Percentiles rank a stretch among this genome's conserved stretches.
Evolutionary conservation across 2,797 vertebrate genomes (phyloP).

Genomic region (Trachurus trachurus): DNA sequence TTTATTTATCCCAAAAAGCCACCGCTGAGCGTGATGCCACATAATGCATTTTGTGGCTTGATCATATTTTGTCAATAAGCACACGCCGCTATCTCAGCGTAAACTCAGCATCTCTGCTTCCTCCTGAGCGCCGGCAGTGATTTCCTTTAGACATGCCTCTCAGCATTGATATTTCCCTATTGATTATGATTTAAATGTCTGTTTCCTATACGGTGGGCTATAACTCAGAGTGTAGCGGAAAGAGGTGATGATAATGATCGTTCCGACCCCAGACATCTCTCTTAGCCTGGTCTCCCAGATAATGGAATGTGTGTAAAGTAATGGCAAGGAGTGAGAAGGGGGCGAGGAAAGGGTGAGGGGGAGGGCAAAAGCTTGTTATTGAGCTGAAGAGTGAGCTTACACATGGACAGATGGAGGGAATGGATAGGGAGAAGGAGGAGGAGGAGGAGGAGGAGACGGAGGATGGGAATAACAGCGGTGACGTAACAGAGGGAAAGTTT

Average conservation of each 20-base stretch:
- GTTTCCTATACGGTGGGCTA: slow-evolving; percentile 77
- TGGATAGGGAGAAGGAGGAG: slow-evolving; percentile 59
- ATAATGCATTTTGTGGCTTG: slow-evolving; percentile 56
- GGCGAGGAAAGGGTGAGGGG: slow-evolving; percentile 50
- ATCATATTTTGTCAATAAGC: slow-evolving; percentile 68
- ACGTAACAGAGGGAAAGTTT: slow-evolving; percentile 77
- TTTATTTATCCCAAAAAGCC: slow-evolving; percentile 34
- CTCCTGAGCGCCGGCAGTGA: slow-evolving; percentile 58
- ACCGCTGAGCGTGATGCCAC: slow-evolving; percentile 33
- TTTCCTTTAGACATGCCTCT: slow-evolving; percentile 76
- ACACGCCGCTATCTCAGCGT: slow-evolving; percentile 44
- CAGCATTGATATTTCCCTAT: slow-evolving; percentile 80
- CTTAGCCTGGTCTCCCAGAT: slow-evolving; percentile 75
- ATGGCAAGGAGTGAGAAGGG: slow-evolving; percentile 65
- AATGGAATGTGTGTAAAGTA: slow-evolving; percentile 82
- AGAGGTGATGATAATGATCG: slow-evolving; percentile 81
- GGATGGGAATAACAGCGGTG: slow-evolving; percentile 71
- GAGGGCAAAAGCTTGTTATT: slow-evolving; percentile 77
- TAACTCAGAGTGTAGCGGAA: slow-evolving; percentile 77
- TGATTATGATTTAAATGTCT: slow-evolving; percentile 87
- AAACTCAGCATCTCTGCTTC: slow-evolving; percentile 50
- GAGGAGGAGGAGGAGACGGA: slow-evolving; percentile 36
- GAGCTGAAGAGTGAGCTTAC: slow-evolving; percentile 74
- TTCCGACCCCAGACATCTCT: slow-evolving; percentile 77
- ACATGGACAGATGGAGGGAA: slow-evolving; percentile 69